Conservation (phyloP, 2,888 invertebrate species). For the Alsophila aescularia region DNA sequence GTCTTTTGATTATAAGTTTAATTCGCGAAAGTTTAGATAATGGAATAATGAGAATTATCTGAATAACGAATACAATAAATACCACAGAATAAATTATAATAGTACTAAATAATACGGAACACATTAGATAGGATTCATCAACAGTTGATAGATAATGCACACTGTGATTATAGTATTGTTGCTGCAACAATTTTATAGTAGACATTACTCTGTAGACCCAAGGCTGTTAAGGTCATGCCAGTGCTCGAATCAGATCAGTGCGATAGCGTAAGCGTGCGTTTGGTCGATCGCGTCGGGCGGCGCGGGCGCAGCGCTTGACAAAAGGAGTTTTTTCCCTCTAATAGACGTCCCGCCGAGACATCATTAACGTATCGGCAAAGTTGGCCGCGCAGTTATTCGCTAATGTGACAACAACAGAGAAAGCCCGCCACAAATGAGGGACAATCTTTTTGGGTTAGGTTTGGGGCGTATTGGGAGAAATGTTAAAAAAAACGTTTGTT, state of each 20-base stretch:
- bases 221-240: constrained; percentile 22
- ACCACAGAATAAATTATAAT: no score
- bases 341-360: constrained; percentile 78
- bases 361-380: constrained; percentile 81
- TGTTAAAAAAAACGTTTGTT: not conserved
- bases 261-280: constrained; percentile 13
- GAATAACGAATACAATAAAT: no score
- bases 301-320: constrained; percentile 53
- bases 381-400: constrained; percentile 78
- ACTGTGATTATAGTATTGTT: not conserved
- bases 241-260: constrained; percentile 23
- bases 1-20: no score
- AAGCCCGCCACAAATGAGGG: constrained; percentile 80
- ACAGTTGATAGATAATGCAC: not conserved
- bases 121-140: no score
- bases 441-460: constrained; percentile 73
- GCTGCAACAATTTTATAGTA: constrained; percentile 6
- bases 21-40: no score
- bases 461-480: constrained; percentile 47
- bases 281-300: constrained; percentile 5
- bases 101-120: no score
- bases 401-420: constrained; percentile 83
- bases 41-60: no score
- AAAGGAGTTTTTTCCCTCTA: constrained; percentile 71
- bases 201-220: constrained; percentile 13